Base-by-base conservation (phyloP, 2,888 invertebrate genomes). In the Drosophila helvetica region DNA sequence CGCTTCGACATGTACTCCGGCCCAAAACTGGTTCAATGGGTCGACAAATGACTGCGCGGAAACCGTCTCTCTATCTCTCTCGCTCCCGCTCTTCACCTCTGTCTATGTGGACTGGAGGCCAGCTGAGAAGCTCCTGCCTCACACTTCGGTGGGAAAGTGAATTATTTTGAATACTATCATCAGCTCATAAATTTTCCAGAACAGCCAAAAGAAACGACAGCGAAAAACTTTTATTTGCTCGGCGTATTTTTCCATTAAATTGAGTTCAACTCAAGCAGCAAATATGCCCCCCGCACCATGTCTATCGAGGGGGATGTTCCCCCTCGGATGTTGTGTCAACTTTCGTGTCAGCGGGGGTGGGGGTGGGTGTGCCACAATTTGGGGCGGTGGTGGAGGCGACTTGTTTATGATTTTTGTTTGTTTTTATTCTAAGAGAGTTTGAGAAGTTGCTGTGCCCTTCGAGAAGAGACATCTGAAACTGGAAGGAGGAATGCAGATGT, bases 181-280 rank as follows among this genome's bases (percentile, higher is more conserved):
- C 78, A 81, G 84, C 81, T 66, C 84, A 86, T 84, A 86, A 85
- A 85, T 85, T 84, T 83, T 74, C 74, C 77, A 66, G 52, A 22
- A 43, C 43, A 30, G 47, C 63, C 42, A n/a, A 22, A 60, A 56
- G 58, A 42, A 59, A 76, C 46, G 68, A 46, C 65, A 63, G 55
- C 10, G 54, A 60, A 73, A 78, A 83, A 83, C 80, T 83, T 84
- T 86, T 83, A 78, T 75, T 84, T 86, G 73, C 55, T 52, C 59
- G 52, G 84, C 87, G 88, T 88, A 85, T 87, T 90, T 90, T 91
- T 91, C 90, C 91, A 91, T 90, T 91, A 91, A 90, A 91, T 91
- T 91, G 90, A 86, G 77, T 86, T 86, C 90, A 80, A 90, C 77
- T 90, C 88, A 86, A 87, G 90, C 90, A 78, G 89, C 80, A 91